Percentiles rank a stretch among this genome's conserved stretches.
Evolutionary conservation across 1,140 invertebrate genomes (phyloP).

Genomic region (Sinonovacula constricta): DNA sequence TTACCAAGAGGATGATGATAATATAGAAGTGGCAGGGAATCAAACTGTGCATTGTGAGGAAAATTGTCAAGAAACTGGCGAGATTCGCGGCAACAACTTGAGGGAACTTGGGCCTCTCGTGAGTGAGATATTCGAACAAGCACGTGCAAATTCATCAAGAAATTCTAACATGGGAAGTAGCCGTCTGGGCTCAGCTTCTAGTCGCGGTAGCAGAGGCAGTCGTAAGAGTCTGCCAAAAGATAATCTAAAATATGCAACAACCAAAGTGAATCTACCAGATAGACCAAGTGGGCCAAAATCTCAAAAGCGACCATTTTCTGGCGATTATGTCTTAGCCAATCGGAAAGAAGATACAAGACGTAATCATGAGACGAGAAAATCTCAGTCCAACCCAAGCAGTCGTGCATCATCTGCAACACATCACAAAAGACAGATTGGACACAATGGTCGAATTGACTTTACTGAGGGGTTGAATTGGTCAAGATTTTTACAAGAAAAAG

Average conservation of each 20-base stretch:
- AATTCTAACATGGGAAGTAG: constrained; percentile 37
- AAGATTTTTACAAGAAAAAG: constrained; percentile 28
- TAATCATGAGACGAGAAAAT: constrained; percentile 31
- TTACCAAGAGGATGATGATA: constrained; percentile 52
- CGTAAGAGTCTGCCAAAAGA: constrained; percentile 23
- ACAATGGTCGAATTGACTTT: constrained; percentile 37
- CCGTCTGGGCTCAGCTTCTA: constrained; percentile 37
- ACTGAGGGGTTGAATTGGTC: constrained; percentile 35
- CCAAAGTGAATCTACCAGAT: constrained; percentile 26
- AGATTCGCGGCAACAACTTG: constrained; percentile 35
- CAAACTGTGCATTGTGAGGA: constrained; percentile 35
- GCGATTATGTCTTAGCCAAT: constrained; percentile 31
- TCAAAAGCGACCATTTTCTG: constrained; percentile 36
- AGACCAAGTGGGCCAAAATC: constrained; percentile 13
- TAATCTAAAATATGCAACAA: constrained; percentile 28
- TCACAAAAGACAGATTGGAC: constrained; percentile 42
- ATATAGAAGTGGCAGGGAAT: constrained; percentile 49
- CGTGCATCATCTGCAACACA: constrained; percentile 36
- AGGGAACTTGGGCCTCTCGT: constrained; percentile 44
- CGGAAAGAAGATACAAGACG: constrained; percentile 11
- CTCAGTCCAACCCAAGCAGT: constrained; percentile 39
- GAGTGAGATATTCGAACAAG: constrained; percentile 51
- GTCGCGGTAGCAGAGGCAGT: constrained; percentile 38
- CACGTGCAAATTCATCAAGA: constrained; percentile 18
- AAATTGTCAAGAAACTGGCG: constrained; percentile 39